Base-by-base conservation (phyloP, 53 echinoderm and acorn worm genomes). In the Crossaster papposus region DNA sequence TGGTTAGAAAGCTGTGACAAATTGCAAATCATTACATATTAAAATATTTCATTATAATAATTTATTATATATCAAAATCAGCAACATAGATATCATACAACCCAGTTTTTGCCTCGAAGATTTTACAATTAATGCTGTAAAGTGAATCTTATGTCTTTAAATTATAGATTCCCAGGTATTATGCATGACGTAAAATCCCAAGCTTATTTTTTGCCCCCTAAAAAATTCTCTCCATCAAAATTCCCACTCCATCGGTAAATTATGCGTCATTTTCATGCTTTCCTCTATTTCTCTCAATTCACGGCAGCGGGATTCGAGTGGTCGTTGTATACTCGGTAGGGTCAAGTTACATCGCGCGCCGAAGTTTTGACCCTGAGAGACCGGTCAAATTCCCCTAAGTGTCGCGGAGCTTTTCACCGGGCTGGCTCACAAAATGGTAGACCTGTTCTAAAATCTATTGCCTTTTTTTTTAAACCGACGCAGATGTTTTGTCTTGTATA, bases 331-430 rank as follows among this genome's bases (percentile, higher is more conserved):
- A 74, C 75, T 36, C 18, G 33, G 22, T 18, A n/a, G 75, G 31
- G 75, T 74, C 75, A 22, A 36, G 35, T 74, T 74, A 74, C 75
- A 74, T 36, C 75, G 75, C 34, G 34, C 36, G 35, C 75, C 75
- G 33, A 74, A 74, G 75, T 74, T 74, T 13, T 74, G 75, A 74
- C 75, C 75, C 24, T 74, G 75, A 33, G 75, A 74, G 75, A 33
- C 24, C 75, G 75, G 34, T 74, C 33, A 13, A 74, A 74, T 74
- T 74, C 75, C 75, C 75, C 36, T 30, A 74, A 74, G 75, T 74
- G 75, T 13, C 32, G 75, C 12, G 29, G 30, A 30, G 29, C n/a
- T 71, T 71, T 71, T 28, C 44, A 9, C 2, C 9, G 9, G 44
- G 32, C 72, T 71, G 9, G 6, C n/a, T 6, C 5, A 44, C 5